A percentile compares a stretch with the other conserved stretches of the same genome.
These are phyloP conservation scores for Perodicticus potto DNA, from an alignment of 2,797 vertebrate species.

Conservation along the genomic window DNA sequence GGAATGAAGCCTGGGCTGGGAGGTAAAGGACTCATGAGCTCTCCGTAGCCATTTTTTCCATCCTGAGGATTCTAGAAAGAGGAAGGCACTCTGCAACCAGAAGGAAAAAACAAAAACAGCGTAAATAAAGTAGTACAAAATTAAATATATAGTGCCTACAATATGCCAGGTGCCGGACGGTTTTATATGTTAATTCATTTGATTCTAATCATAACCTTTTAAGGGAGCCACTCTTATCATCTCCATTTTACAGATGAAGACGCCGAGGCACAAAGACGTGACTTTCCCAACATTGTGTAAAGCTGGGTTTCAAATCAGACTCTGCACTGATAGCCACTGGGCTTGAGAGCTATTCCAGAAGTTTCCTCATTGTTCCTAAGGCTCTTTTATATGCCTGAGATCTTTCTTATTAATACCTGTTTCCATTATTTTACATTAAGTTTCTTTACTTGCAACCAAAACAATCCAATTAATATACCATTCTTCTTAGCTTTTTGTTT, in stretches of 20 bases:
- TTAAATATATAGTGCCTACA: background rate
- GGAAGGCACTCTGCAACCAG: background rate
- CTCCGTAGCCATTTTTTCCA: background rate
- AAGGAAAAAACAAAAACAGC: background rate
- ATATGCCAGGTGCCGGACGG: background rate
- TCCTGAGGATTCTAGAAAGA: background rate
- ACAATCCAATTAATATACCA: background rate
- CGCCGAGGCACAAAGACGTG: background rate
- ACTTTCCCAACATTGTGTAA: background rate
- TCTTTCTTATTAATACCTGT: background rate
- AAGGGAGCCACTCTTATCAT: background rate
- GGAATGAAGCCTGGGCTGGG: background rate
- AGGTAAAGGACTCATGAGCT: background rate
- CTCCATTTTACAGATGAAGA: background rate
- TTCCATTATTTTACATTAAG: constrained; percentile 1
- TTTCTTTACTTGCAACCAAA: constrained; percentile 35
- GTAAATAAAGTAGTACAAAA: background rate
- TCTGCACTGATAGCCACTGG: background rate
- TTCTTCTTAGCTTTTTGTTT: background rate
- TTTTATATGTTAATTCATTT: background rate
- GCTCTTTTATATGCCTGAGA: background rate
- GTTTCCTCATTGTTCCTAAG: background rate
- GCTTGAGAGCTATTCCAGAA: background rate
- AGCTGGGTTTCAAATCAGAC: background rate
- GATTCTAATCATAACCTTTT: background rate